Evolutionary conservation across 2,888 invertebrate species (phyloP).

Genomic region (Macrophya alboannulata): DNA sequence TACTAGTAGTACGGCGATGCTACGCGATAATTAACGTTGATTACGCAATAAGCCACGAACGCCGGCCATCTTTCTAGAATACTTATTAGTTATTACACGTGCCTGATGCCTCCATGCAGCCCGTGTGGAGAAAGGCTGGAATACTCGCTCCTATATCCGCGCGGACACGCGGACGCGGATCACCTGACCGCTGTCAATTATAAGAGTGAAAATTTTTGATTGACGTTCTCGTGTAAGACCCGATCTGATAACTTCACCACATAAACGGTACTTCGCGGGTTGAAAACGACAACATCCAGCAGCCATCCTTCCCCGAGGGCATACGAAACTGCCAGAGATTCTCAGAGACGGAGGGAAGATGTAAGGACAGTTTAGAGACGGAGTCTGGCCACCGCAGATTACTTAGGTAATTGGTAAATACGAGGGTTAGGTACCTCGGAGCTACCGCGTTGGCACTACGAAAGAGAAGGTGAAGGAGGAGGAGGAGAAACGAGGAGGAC

Average conservation of each 20-base stretch:
- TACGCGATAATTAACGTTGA: constrained; percentile 74
- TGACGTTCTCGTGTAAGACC: constrained; percentile 24
- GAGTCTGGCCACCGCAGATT: constrained; percentile 77
- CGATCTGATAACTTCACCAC: constrained; percentile 34
- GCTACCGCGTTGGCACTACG: constrained; percentile 55
- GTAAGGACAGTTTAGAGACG: constrained; percentile 73
- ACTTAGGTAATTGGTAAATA: constrained; percentile 80
- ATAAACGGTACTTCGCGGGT: constrained; percentile 19
- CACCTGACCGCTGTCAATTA: constrained; percentile 42
- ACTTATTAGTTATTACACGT: constrained; percentile 55
- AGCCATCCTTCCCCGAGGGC: constrained; percentile 27
- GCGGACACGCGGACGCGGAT: constrained; percentile 28
- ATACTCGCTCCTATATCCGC: constrained; percentile 32
- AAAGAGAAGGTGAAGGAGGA: neutral
- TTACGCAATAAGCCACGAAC: constrained; percentile 73
- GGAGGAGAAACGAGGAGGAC: neutral
- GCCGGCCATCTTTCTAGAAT: constrained; percentile 56
- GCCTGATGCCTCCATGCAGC: constrained; percentile 46
- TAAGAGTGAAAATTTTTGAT: constrained; percentile 33
- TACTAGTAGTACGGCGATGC: constrained; percentile 61
- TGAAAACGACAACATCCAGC: constrained; percentile 31
- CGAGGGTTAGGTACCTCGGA: constrained; percentile 74
- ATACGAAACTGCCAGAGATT: constrained; percentile 4
- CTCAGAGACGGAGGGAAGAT: constrained; percentile 62
- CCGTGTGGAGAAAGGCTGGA: constrained; percentile 20